A percentile compares a stretch with the other conserved stretches of the same genome.
Conservation (phyloP, 2,113 vertebrate species). For the Grammomys surdaster region DNA sequence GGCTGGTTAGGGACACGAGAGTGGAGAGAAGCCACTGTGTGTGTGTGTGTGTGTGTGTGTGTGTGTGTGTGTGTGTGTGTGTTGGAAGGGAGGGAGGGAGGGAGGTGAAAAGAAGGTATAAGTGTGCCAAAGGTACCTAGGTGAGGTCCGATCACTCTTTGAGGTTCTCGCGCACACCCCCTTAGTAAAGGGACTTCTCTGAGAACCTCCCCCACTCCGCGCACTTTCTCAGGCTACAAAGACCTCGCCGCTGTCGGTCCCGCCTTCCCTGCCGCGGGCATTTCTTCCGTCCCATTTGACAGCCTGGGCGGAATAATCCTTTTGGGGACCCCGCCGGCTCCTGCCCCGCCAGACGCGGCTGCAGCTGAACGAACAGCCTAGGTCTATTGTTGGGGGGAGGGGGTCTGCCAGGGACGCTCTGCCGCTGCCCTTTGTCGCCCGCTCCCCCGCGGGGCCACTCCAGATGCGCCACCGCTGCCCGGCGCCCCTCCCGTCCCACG, state of each 20-base stretch:
- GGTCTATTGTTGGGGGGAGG: constrained; percentile 71
- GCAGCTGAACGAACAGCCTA: constrained; percentile 62
- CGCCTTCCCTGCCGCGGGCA: constrained; percentile 6
- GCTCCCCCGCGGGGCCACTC: constrained; percentile 40
- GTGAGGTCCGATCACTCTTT: not conserved
- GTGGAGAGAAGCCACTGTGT: not conserved
- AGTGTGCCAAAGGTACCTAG: not conserved
- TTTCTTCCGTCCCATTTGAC: constrained; percentile 73
- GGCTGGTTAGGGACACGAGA: not conserved
- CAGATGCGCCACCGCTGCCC: constrained; percentile 45
- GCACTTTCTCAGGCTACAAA: constrained; percentile 33
- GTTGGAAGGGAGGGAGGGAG: not conserved
- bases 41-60: not conserved
- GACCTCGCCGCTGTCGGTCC: not conserved
- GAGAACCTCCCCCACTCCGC: not conserved
- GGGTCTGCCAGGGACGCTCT: constrained; percentile 53
- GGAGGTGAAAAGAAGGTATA: not conserved
- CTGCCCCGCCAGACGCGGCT: not conserved
- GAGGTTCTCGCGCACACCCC: not conserved
- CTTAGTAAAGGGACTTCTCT: not conserved
- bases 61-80: not conserved
- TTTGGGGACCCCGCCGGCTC: constrained; percentile 63
- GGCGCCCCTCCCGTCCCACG: constrained; percentile 47
- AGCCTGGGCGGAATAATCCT: constrained; percentile 80
- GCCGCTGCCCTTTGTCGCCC: constrained; percentile 21